A percentile compares a stretch with the other conserved stretches of the same genome.
Conservation (phyloP, 2,113 vertebrate species). For the Colius striatus region DNA sequence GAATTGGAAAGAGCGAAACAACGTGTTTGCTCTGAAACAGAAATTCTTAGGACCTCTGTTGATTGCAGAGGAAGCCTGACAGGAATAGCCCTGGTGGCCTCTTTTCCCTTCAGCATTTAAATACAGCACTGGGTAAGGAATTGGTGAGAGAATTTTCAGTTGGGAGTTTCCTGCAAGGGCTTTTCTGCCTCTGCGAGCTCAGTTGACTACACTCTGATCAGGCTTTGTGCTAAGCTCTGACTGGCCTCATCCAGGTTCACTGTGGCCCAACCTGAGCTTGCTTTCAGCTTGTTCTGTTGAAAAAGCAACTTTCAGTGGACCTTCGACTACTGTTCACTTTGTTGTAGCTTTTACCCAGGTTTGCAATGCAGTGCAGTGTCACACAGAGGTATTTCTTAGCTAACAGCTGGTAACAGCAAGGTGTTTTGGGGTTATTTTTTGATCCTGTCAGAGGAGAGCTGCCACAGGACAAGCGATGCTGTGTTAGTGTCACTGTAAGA, state of each 20-base stretch:
- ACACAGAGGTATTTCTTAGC: rapidly evolving
- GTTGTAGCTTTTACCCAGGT: not conserved
- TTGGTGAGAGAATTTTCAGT: not conserved
- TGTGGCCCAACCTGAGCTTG: rapidly evolving
- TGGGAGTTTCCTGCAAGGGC: not conserved
- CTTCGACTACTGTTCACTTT: not conserved
- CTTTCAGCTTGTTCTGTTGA: not conserved
- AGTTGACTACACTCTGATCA: rapidly evolving
- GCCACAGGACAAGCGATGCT: rapidly evolving
- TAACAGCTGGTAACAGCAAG: not conserved
- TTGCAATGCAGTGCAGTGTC: not conserved
- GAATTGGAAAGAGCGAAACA: not conserved
- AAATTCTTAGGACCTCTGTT: not conserved
- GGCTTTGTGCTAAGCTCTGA: not conserved
- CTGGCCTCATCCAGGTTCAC: not conserved
- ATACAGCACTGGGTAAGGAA: not conserved
- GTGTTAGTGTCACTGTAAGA: not conserved
- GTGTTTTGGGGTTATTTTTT: not conserved
- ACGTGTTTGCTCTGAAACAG: not conserved
- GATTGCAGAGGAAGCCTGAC: not conserved
- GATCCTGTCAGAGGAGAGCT: not conserved
- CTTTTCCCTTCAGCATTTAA: not conserved
- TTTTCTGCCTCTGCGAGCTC: not conserved
- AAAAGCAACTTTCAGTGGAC: not conserved
- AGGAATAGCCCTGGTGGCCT: not conserved